Evolutionary conservation across 2,113 vertebrate species (phyloP).

Genomic region (Danio rerio): DNA sequence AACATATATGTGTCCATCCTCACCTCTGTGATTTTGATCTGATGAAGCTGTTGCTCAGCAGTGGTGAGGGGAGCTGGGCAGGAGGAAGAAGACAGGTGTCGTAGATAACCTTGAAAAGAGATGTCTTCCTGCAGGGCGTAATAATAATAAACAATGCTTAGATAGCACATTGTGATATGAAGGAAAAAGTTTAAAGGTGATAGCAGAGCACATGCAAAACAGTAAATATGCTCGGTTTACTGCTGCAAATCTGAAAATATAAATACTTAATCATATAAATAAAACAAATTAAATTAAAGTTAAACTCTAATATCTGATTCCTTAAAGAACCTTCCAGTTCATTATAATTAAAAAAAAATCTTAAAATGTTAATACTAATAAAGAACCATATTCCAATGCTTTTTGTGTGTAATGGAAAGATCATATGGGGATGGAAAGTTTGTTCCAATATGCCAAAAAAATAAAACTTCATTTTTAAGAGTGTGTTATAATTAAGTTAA

Average conservation of each 20-base stretch:
- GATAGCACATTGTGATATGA: not conserved
- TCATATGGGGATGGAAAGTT: not conserved
- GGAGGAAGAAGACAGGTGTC: slow-evolving; percentile 86
- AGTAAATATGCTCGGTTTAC: not conserved
- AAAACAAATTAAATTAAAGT: not conserved
- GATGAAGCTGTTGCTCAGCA: slow-evolving; percentile 91
- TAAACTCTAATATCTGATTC: not conserved
- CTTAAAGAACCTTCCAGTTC: no score
- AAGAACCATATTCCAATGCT: not conserved
- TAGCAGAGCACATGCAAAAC: not conserved
- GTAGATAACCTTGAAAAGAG: slow-evolving; percentile 91
- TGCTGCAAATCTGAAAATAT: not conserved
- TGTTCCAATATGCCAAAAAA: no score
- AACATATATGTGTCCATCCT: not conserved
- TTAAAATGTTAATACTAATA: not conserved
- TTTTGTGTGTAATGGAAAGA: not conserved
- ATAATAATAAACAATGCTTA: slow-evolving; percentile 32
- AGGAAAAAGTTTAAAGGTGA: not conserved
- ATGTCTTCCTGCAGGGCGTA: slow-evolving; percentile 86
- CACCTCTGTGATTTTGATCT: slow-evolving; percentile 93
- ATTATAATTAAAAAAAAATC: no score
- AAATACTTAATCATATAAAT: no score
- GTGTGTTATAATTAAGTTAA: no score
- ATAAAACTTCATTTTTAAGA: no score
- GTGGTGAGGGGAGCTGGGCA: slow-evolving; percentile 88